Base-by-base conservation (phyloP, 2,888 invertebrate species). In the Priapulus caudatus region DNA sequence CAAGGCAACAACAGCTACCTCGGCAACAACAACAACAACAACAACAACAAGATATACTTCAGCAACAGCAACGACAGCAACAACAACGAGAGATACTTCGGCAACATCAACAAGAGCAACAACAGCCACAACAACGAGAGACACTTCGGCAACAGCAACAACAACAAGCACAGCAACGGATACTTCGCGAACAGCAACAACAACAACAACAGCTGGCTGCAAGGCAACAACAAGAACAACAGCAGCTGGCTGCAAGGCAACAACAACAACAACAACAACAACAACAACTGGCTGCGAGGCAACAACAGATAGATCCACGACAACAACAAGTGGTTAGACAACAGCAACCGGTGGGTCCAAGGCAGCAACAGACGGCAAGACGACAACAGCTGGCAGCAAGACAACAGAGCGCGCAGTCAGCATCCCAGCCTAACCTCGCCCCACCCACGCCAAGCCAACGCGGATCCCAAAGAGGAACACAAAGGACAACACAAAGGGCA, bases 181-280 rank as follows among this genome's bases (percentile, higher is more conserved):
- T 33, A n/a, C 33, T 33, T 10, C 33, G 10, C 10, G 10, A 10
- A 33, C 33, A 10, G n/a, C 33, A 10, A 33, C 33, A 10, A 33
- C 33, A 10, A 33, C 33, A 10, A 33, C 33, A 10, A 33, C 33
- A 10, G n/a, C 33, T 33, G n/a, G 10, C n/a, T 10, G 10, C n/a
- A 33, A 10, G 10, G n/a, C 33, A 10, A 33, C 33, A 10, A 33
- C 33, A 10, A 33, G 10, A 10, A n/a, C 33, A 10, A 33, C 33
- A 10, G n/a, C 33, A 10, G n/a, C 33, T 33, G 33, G 16, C 33
- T 4, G 3, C 43, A 47, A 21, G 44, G n/a, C 20, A 48, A 47
- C 47, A 10, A 33, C 33, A 10, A 33, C 33, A 10, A 33, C 33
- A 10, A 33, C 53, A 46, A 55, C 53, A 46, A 53, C 53, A 46